phyloP scores from a whole-genome alignment of 2,113 vertebrate genomes.

The Apaloderma vittatum region DNA sequence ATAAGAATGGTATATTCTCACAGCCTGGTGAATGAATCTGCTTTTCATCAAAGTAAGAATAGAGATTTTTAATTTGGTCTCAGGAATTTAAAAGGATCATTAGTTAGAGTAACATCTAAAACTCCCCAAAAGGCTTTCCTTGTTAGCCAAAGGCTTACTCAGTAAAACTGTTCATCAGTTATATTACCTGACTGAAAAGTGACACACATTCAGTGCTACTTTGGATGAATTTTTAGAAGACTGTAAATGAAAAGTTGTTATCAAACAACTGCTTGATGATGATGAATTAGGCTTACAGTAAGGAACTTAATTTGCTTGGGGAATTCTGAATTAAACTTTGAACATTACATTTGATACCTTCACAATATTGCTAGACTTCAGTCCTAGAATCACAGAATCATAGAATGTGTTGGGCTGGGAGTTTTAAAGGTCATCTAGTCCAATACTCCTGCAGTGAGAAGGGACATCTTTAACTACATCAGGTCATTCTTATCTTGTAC shows the following conservation, averaged over 20 bases:
- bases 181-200: background rate
- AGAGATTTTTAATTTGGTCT: background rate
- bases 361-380: background rate
- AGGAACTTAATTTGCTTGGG: background rate
- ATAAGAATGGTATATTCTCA: background rate
- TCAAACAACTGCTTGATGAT: background rate
- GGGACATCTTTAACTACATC: too few species aligned
- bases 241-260: background rate
- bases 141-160: background rate
- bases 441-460: too few species aligned
- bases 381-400: too few species aligned
- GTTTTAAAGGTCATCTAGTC: too few species aligned
- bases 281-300: background rate
- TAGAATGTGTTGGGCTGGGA: too few species aligned
- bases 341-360: background rate
- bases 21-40: background rate
- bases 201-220: background rate
- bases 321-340: constrained; percentile 5
- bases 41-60: background rate
- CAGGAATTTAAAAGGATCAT: background rate
- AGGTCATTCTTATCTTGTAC: background rate
- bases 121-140: background rate
- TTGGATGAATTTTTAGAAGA: background rate
- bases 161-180: background rate
- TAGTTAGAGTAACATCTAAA: background rate